Conservation (phyloP, 2,113 vertebrate species). For the Choloepus hoffmanni region DNA sequence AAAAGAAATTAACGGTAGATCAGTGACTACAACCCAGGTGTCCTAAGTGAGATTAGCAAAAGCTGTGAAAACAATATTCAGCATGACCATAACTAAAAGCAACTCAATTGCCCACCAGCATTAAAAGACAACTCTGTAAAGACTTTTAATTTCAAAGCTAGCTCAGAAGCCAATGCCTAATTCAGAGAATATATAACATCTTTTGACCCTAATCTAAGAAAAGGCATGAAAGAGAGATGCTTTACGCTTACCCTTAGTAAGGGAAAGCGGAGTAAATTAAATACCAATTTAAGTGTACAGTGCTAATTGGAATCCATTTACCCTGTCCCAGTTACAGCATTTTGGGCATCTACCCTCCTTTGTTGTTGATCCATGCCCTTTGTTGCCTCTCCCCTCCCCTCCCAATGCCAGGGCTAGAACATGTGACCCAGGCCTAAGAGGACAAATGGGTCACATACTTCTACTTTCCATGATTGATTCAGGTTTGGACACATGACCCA, state of each 20-base stretch:
- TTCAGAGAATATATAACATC: background rate
- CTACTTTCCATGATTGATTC: background rate
- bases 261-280: background rate
- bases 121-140: background rate
- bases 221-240: background rate
- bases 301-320: no score
- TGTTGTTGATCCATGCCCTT: no score
- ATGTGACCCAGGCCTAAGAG: no score
- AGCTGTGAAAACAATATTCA: background rate
- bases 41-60: background rate
- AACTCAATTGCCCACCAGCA: background rate
- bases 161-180: background rate
- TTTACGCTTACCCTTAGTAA: background rate
- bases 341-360: no score
- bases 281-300: background rate
- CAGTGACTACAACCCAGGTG: background rate
- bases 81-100: background rate
- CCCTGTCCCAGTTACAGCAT: no score
- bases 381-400: no score
- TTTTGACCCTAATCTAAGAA: background rate
- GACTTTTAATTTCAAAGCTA: conserved; percentile 10
- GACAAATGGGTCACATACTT: background rate
- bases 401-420: background rate
- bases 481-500: background rate
- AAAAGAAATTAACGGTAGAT: background rate